Base-by-base conservation (phyloP, 2,113 vertebrate species). In the Actenoides lindsayi region DNA sequence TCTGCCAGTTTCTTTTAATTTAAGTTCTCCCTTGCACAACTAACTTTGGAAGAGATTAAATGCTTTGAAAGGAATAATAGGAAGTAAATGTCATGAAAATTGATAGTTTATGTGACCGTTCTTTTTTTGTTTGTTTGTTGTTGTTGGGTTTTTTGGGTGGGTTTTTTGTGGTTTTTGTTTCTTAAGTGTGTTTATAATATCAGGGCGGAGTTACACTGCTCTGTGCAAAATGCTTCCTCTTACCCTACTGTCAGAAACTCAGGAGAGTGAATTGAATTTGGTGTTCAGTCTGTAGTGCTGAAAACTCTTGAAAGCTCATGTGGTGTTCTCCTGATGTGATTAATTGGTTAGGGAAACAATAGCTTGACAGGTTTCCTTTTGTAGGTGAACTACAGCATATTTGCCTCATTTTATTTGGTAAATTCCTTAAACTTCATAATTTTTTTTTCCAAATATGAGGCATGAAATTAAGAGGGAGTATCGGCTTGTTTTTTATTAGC, bases 241-340 rank as follows among this genome's bases (percentile, higher is more conserved):
- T 78, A 41, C 65, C 24, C 31, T 71, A 20, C 48, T 59, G 27
- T 23, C 57, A 83, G 65, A 74, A 79, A 33, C 62, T 88, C 78
- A 20, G 56, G 73, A 39, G 65, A 75, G 8, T 85, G 84, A 59
- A 92, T 71, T 92, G 65, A 85, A 79, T 84, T 62, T 87, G n/a
- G 4, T 88, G 35, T 63, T 88, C 68, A 65, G n/a, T 87, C 46
- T 75, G 48, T 20, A 74, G 51, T 31, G 20, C 53, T 89, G 82
- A 60, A 89, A 87, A 81, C 64, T 91, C 63, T 42, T 85, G 28
- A 57, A 78, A 63, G 75, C 51, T 82, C 90, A 28, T 59, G 56
- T 67, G 70, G 60, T 70, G 56, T 87, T 76, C 77, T 91, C 88
- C 56, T 92, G 85, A 90, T 90, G 85, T 63, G 86, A 92, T 96